Conservation (phyloP, 2,113 vertebrate species). For the Grallaria varia region DNA sequence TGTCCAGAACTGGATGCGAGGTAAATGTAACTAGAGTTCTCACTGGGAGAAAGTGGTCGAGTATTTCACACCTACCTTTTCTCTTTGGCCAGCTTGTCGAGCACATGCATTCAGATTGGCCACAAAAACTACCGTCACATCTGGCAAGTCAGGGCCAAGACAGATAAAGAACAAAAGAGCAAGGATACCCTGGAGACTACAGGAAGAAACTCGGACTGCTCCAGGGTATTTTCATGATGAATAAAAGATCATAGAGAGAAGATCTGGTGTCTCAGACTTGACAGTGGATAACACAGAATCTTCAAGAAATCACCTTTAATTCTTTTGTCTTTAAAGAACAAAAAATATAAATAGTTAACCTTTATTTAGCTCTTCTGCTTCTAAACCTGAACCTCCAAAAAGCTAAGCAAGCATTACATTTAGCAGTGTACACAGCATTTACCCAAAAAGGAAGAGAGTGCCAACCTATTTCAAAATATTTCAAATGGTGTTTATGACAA, state of each 20-base stretch:
- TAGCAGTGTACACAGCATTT: background rate
- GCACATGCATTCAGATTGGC: background rate
- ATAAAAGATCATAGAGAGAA: background rate
- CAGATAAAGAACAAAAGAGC: background rate
- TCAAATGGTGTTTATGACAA: too few relatives aligned
- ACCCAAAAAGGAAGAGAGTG: background rate
- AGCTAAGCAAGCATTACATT: background rate
- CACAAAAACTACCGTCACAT: background rate
- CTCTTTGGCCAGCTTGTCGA: background rate
- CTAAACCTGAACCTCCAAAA: background rate
- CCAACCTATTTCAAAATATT: background rate
- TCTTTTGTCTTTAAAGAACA: background rate
- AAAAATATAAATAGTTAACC: background rate
- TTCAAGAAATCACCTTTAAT: background rate
- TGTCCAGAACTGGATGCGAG: background rate
- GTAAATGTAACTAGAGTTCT: background rate
- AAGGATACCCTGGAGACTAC: background rate
- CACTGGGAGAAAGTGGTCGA: rapidly evolving
- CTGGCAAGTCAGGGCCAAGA: background rate
- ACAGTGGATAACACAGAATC: background rate
- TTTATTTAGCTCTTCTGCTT: background rate
- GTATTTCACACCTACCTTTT: background rate
- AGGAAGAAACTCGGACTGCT: background rate
- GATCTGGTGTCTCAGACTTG: background rate
- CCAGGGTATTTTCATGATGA: background rate